Percentiles rank a stretch among this genome's conserved stretches.
Evolutionary conservation across 2,797 vertebrate species (phyloP).

Genomic region (Enteromius trimaculatus): DNA sequence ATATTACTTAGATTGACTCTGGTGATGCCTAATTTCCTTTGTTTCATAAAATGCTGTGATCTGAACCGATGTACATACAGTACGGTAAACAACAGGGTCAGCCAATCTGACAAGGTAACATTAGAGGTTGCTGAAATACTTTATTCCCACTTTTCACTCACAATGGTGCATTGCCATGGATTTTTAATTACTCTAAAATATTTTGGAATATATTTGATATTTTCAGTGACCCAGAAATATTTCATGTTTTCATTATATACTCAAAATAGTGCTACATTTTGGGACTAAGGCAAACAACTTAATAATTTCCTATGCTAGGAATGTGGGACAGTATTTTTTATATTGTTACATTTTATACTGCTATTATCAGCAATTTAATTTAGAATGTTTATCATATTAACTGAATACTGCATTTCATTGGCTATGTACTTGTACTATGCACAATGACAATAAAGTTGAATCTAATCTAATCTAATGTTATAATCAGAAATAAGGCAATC

Average conservation of each 20-base stretch:
- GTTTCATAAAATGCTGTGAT: background rate
- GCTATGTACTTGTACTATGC: too few relatives aligned
- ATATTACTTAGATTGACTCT: background rate
- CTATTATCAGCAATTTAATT: too few relatives aligned
- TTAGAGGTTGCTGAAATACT: background rate
- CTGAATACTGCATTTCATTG: background rate
- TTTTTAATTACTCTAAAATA: background rate
- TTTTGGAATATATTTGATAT: background rate
- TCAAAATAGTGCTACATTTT: background rate
- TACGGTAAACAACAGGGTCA: background rate
- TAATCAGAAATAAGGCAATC: background rate
- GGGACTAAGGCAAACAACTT: background rate
- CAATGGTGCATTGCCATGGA: background rate
- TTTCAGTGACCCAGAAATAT: background rate
- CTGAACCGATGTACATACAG: background rate
- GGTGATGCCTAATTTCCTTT: background rate
- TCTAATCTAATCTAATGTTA: background rate
- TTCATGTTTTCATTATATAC: background rate
- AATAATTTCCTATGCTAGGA: background rate
- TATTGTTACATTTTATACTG: too few relatives aligned
- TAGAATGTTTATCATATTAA: too few relatives aligned
- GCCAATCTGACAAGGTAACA: background rate
- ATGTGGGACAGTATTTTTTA: background rate
- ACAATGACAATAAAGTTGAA: too few relatives aligned
- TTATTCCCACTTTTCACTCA: background rate